Evolutionary conservation across 2,797 vertebrate species (phyloP).

Genomic region (Eulemur coronatus): DNA sequence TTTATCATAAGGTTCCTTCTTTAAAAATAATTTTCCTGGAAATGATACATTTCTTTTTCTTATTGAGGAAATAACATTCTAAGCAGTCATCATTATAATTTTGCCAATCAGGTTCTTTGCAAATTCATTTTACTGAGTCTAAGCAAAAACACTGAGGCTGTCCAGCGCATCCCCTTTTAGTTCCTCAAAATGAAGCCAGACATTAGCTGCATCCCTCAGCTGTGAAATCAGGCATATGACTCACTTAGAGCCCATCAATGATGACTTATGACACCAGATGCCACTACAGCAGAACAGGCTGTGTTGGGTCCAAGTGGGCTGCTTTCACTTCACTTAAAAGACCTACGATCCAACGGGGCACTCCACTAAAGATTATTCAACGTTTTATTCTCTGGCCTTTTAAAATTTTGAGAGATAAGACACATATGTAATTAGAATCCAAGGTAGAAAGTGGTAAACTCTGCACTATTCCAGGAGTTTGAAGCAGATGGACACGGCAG

Average conservation of each 20-base stretch:
- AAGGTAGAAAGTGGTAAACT: neutral
- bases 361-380: neutral
- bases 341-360: neutral
- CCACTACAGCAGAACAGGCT: neutral
- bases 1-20: slow-evolving; percentile 26
- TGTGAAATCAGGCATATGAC: slow-evolving; percentile 71
- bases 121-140: slow-evolving; percentile 64
- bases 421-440: neutral
- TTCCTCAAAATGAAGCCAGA: slow-evolving; percentile 74
- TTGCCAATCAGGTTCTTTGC: slow-evolving; percentile 62
- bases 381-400: neutral
- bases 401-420: neutral
- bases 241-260: neutral
- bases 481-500: neutral
- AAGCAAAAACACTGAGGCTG: slow-evolving; percentile 71
- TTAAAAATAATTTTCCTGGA: slow-evolving; percentile 72
- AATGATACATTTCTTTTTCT: slow-evolving; percentile 56
- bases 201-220: neutral
- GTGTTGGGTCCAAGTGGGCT: neutral
- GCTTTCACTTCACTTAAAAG: slow-evolving; percentile 27
- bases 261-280: slow-evolving; percentile 9
- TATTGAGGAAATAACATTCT: slow-evolving; percentile 70
- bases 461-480: neutral
- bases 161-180: slow-evolving; percentile 40
- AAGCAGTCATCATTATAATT: slow-evolving; percentile 76